Evolutionary conservation across 2,113 vertebrate species (phyloP).

Genomic region (Brienomyrus longianalis): DNA sequence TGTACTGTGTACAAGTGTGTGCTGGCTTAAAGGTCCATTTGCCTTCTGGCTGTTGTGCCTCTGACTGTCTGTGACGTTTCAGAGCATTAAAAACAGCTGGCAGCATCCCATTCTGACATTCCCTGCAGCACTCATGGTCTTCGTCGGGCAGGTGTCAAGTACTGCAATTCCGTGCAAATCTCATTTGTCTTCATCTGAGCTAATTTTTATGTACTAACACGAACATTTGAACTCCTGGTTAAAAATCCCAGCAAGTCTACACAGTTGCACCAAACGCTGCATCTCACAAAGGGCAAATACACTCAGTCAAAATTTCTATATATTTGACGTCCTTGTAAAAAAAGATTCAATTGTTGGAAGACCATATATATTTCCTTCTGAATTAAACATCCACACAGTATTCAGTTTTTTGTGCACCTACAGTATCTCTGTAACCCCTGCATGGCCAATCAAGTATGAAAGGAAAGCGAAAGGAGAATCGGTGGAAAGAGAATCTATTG

Average conservation of each 20-base stretch:
- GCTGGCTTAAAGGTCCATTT: not conserved
- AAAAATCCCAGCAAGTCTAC: not conserved
- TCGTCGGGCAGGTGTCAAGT: not conserved
- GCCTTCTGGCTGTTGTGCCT: not conserved
- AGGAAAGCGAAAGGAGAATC: not conserved
- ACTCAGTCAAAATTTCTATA: not conserved
- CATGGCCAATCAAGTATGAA: not conserved
- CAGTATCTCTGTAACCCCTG: not conserved
- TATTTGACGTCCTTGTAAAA: not conserved
- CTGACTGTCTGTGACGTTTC: not conserved
- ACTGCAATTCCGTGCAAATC: not conserved
- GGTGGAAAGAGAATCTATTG: not conserved
- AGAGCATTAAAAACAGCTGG: not conserved
- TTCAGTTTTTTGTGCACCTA: not conserved
- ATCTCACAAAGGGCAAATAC: not conserved
- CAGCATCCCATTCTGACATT: not conserved
- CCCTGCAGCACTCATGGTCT: not conserved
- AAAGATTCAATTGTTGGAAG: not conserved
- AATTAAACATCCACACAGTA: not conserved
- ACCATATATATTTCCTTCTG: not conserved
- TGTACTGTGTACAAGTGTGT: not conserved
- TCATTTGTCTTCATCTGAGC: not conserved
- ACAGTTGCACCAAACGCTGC: not conserved
- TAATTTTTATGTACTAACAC: not conserved
- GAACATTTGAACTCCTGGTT: not conserved